Evolutionary conservation across 2,113 vertebrate genomes (phyloP), one percentile per base, ranked within the genome.

Genomic region (Ploceus nigricollis): DNA sequence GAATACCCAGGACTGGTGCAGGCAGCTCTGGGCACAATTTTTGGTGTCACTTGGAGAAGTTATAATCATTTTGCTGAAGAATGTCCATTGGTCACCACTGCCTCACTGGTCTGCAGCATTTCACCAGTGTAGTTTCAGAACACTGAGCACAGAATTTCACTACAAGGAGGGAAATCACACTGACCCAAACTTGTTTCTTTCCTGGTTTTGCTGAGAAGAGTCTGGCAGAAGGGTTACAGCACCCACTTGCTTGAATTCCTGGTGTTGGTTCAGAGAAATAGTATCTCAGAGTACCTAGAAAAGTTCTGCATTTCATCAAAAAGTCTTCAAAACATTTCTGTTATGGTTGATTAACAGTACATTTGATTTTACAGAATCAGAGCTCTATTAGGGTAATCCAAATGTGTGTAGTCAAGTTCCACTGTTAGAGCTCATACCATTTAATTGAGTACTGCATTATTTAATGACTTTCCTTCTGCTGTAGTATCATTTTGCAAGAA

Each of bases 401-500:
- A 68, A 51, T 9, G 5, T 56, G 40, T 77, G n/a, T 51, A 78
- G 81, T n/a, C 39, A 82, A 75, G 69, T 51, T 30, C 56, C 39
- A 27, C 11, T 27, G 39, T 45, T 71, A 66, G 35, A 79, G 2
- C 45, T 89, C 21, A 27, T 40, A 11, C 14, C 0, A 1, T 83
- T 84, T 71, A 64, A 65, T 18, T 70, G 56, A 71, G n/a, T 53
- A 15, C 10, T 84, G 33, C 22, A 24, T 68, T 78, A 75, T 63
- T 89, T 64, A 81, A 84, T 92, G 9, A 35, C 54, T 63, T 91
- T 81, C 22, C 20, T 84, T 69, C 66, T 61, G 30, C 10, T 87
- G 11, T 91, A 87, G 56, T 71, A 21, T 63, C 20, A 60, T 82
- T 82, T 93, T 93, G 30, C 28, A 69, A 87, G 69, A 83, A 70